Conservation (phyloP, 2,888 invertebrate species). For the Papilio gigon region DNA sequence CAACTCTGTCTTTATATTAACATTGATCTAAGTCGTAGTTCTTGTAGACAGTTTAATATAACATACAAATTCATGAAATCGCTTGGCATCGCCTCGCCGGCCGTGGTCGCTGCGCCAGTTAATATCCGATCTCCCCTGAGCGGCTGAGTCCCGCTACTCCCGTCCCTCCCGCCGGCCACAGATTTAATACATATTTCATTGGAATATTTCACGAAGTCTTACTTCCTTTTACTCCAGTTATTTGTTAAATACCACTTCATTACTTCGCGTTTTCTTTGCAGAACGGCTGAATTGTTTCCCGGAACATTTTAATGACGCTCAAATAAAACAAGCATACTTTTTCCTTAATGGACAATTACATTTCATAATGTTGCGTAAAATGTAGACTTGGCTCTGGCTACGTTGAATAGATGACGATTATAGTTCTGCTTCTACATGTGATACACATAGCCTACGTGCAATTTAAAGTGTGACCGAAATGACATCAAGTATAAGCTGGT, state of each 20-base stretch:
- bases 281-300: constrained; percentile 47
- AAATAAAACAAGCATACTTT: constrained; percentile 1
- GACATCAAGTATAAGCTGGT: no score
- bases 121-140: constrained; percentile 69
- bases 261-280: constrained; percentile 49
- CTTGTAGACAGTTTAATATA: no score
- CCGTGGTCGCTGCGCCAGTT: constrained; percentile 50
- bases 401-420: not conserved
- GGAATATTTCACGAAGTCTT: constrained; percentile 74
- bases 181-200: constrained; percentile 81
- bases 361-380: not conserved
- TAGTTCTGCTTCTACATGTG: no score
- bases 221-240: constrained; percentile 59
- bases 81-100: constrained; percentile 44
- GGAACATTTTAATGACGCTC: constrained; percentile 22
- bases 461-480: no score
- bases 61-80: no score
- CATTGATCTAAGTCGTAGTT: no score
- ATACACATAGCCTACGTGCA: no score
- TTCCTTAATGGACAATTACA: constrained; percentile 12
- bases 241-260: constrained; percentile 75
- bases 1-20: no score
- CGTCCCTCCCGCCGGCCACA: constrained; percentile 66
- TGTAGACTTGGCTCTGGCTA: not conserved
- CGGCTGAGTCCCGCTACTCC: constrained; percentile 74